A percentile compares a stretch with the other conserved stretches of the same genome.
These are phyloP conservation scores for Numida meleagris DNA, from an alignment of 2,113 vertebrate species.

Conservation along the genomic window DNA sequence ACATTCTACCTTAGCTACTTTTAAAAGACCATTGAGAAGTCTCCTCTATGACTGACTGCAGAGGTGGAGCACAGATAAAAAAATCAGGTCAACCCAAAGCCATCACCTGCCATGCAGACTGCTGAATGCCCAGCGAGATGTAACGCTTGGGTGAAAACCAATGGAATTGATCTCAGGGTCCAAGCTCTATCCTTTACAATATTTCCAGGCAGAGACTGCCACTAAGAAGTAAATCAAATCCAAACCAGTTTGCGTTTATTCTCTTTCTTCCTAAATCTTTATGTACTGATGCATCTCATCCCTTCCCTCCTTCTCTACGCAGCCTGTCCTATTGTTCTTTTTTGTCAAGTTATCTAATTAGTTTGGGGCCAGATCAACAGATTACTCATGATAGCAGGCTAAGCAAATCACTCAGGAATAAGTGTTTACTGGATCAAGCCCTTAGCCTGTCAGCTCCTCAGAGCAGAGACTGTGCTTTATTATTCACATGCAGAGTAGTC, in stretches of 20 bases:
- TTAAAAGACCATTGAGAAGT: neutral
- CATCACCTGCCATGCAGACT: neutral
- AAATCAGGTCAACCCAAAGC: neutral
- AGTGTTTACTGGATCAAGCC: slow-evolving; percentile 43
- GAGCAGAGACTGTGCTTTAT: slow-evolving; percentile 26
- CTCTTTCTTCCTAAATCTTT: slow-evolving; percentile 4
- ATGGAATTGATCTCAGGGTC: neutral
- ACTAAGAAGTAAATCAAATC: neutral
- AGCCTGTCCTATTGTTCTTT: neutral
- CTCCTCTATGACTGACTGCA: neutral
- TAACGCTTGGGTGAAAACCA: neutral
- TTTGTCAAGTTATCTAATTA: slow-evolving; percentile 29
- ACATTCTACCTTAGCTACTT: neutral
- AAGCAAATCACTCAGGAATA: slow-evolving; percentile 41
- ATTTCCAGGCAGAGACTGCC: neutral
- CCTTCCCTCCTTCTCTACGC: neutral
- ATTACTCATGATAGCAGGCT: slow-evolving; percentile 12
- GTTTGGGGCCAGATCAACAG: slow-evolving; percentile 23
- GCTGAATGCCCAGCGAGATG: neutral
- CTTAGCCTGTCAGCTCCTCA: slow-evolving; percentile 41
- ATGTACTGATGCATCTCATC: neutral
- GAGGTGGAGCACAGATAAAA: neutral
- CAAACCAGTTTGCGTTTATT: slow-evolving; percentile 14
- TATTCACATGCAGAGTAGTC: slow-evolving; percentile 38
- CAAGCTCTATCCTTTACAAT: neutral